Evolutionary conservation across 2,888 invertebrate genomes (phyloP).

Genomic region (Creontiades dilutus): DNA sequence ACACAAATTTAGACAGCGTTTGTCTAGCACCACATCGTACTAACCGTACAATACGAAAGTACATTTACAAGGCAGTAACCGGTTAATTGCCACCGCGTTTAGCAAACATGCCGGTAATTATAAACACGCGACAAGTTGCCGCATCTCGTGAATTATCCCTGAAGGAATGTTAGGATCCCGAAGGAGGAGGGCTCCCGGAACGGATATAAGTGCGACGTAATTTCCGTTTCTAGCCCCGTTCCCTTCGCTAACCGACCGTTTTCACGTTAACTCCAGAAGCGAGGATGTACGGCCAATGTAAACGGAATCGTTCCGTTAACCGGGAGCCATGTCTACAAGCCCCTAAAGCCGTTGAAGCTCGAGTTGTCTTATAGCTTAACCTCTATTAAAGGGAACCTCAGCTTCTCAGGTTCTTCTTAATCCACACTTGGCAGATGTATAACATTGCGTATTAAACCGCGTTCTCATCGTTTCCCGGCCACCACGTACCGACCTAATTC

Average conservation of each 20-base stretch:
- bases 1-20: too few relatives aligned
- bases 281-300: background rate
- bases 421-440: background rate
- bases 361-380: slow-evolving; percentile 14
- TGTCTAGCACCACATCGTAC: too few relatives aligned
- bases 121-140: too few relatives aligned
- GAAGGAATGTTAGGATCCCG: too few relatives aligned
- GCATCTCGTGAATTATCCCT: too few relatives aligned
- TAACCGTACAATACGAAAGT: too few relatives aligned
- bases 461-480: background rate
- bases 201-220: background rate
- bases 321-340: background rate
- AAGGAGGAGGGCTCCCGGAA: background rate
- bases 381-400: background rate
- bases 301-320: slow-evolving; percentile 15
- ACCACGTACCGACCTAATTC: background rate
- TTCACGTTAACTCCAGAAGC: background rate
- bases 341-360: slow-evolving; percentile 21
- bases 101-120: too few relatives aligned
- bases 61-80: too few relatives aligned
- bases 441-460: background rate
- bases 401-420: background rate
- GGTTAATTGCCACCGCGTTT: too few relatives aligned
- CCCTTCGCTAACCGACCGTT: slow-evolving; percentile 5
- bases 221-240: background rate